A percentile compares a stretch with the other conserved stretches of the same genome.
Conservation (phyloP, 2,113 vertebrate genomes). For the Empidonax alnorum region DNA sequence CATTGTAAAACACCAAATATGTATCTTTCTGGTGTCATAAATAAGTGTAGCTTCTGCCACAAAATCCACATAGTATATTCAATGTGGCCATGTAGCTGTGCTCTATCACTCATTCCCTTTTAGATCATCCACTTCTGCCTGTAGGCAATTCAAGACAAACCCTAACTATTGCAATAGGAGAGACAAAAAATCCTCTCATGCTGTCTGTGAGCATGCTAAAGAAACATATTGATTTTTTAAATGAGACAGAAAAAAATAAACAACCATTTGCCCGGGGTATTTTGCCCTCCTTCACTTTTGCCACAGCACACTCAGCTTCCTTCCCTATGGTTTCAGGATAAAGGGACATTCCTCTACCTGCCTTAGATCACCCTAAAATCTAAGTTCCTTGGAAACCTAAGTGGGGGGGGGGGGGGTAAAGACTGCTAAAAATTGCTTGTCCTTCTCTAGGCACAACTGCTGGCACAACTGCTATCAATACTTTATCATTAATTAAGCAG, state of each 20-base stretch:
- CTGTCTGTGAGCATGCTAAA: not conserved
- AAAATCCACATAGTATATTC: not conserved
- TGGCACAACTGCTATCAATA: not conserved
- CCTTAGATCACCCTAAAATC: not conserved
- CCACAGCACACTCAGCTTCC: not conserved
- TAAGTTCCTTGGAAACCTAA: not conserved
- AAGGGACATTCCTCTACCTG: not conserved
- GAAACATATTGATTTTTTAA: not conserved
- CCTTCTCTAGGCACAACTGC: not conserved
- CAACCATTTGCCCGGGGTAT: not conserved
- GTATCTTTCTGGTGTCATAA: not conserved
- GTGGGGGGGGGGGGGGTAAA: fast-evolving
- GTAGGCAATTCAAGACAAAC: not conserved
- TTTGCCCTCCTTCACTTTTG: not conserved
- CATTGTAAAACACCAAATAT: not conserved
- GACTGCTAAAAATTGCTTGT: not conserved
- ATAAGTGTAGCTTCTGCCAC: not conserved
- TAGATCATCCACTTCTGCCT: not conserved
- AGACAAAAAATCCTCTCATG: not conserved
- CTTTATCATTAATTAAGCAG: not conserved
- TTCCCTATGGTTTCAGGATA: not conserved
- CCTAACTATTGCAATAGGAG: not conserved
- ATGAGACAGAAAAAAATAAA: not conserved
- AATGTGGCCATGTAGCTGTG: fast-evolving
- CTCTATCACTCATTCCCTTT: not conserved